Evolutionary conservation across 2,888 invertebrate species (phyloP).

Genomic region (Steinernema carpocapsae): DNA sequence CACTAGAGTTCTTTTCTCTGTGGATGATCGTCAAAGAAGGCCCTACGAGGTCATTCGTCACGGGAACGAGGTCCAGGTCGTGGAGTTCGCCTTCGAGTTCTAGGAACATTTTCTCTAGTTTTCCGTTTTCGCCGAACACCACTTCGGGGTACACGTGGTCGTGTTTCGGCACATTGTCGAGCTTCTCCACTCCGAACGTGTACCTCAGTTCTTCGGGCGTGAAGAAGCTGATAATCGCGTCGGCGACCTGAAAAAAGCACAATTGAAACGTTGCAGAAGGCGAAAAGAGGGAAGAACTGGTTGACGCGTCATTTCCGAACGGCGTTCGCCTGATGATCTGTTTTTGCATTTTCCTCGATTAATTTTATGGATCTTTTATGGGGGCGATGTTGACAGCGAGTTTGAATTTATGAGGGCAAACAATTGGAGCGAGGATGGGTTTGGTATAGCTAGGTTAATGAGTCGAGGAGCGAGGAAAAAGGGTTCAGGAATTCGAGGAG

Average conservation of each 20-base stretch:
- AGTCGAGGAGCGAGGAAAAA: too few species aligned
- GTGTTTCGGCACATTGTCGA: constrained; percentile 50
- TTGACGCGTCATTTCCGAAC: not conserved
- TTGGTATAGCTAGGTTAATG: too few species aligned
- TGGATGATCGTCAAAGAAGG: constrained; percentile 52
- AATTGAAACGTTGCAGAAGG: not conserved
- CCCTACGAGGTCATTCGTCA: constrained; percentile 53
- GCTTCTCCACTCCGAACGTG: constrained; percentile 64
- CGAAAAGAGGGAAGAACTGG: not conserved
- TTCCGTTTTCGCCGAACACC: constrained; percentile 37
- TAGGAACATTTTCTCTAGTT: constrained; percentile 41
- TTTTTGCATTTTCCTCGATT: not conserved
- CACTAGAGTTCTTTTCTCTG: constrained; percentile 48
- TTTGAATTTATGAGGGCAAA: constrained; percentile 24
- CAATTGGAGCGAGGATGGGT: not conserved
- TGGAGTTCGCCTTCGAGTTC: constrained; percentile 44
- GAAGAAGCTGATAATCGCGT: constrained; percentile 53
- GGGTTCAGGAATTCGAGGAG: too few species aligned
- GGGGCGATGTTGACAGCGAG: not conserved
- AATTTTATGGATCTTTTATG: not conserved
- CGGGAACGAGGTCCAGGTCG: constrained; percentile 53
- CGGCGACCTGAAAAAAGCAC: constrained; percentile 9
- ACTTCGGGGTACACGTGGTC: constrained; percentile 45
- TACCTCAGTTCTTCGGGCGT: constrained; percentile 66
- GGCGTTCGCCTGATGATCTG: not conserved